phyloP scores from a whole-genome alignment of 2,888 invertebrate genomes.

The Temnothorax rugatulus region DNA sequence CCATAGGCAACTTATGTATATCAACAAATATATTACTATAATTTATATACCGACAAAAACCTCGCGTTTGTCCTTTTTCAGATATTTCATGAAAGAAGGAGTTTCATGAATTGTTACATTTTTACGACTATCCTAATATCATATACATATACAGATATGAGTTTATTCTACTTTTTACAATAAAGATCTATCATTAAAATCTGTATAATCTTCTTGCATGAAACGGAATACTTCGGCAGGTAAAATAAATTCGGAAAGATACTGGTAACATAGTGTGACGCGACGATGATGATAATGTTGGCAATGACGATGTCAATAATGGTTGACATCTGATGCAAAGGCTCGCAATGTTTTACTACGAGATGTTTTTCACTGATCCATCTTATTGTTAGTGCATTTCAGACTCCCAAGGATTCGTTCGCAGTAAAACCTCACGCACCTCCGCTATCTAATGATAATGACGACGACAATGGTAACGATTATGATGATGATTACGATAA shows the following conservation, averaged over 20 bases:
- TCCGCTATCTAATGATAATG: background rate
- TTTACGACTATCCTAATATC: constrained; percentile 36
- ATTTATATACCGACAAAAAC: constrained; percentile 10
- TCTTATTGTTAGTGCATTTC: background rate
- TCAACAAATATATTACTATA: constrained; percentile 18
- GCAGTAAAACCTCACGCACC: background rate
- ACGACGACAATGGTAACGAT: background rate
- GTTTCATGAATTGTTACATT: constrained; percentile 39
- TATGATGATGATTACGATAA: background rate
- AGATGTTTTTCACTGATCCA: background rate
- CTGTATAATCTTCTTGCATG: constrained; percentile 21
- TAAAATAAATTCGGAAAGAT: constrained; percentile 21
- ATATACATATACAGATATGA: constrained; percentile 56
- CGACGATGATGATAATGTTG: background rate
- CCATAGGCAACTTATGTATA: constrained; percentile 29
- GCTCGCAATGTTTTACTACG: background rate
- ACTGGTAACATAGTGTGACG: constrained; percentile 17
- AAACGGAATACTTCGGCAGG: background rate
- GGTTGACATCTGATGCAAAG: background rate
- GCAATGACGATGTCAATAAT: background rate
- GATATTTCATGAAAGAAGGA: constrained; percentile 28
- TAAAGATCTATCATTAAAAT: constrained; percentile 50
- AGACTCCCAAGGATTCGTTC: background rate
- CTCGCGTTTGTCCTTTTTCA: background rate
- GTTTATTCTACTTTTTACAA: constrained; percentile 51